Base-by-base conservation (phyloP, 2,888 invertebrate species). In the Macaria notata region DNA sequence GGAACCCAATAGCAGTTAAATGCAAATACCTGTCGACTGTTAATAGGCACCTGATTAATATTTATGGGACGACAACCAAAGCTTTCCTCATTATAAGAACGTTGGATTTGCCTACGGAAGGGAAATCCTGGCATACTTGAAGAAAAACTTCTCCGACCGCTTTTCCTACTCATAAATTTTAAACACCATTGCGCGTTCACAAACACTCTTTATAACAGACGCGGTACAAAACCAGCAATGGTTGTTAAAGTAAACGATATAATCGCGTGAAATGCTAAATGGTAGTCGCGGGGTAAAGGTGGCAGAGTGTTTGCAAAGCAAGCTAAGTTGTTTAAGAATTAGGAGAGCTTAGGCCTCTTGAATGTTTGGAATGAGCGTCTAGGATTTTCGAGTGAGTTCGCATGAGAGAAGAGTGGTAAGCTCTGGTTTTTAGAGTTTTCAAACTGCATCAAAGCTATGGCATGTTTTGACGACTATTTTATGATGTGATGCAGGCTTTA, bases 261-360 rank as follows among this genome's bases (percentile, higher is more conserved):
- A 19, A 19, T 19, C 19, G 19, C 2, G 19, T 19, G 19, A 19
- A 19, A 19, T 19, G 19, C 19, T 19, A 54, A 44, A 29, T 33
- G 8, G 44, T 33, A 2, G 38, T 46, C 29, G 39, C 47, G 47
- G 48, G 36, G 41, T 59, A 19, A 29, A 48, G 48, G 41, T 30
- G 38, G 54, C 49, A 31, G 51, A 56, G 60, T 56, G 60, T 60
- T 60, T 60, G 60, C 44, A 39, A 56, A 60, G 48, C 56, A 57
- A 54, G 54, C 54, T 57, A 57, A 61, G 61, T 56, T 54, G 56
- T 55, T 57, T 57, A 59, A 52, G 59, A 55, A 59, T 62, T 59
- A 56, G 54, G 49, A 54, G 54, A 38, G 8, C 8, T 42, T 44
- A 19, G 19, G 19, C 19, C 19, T 19, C 19, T 19, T 19, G 19